A percentile compares a stretch with the other conserved stretches of the same genome.
Conservation (phyloP, 2,113 vertebrate species). For the Erpornis zantholeuca region DNA sequence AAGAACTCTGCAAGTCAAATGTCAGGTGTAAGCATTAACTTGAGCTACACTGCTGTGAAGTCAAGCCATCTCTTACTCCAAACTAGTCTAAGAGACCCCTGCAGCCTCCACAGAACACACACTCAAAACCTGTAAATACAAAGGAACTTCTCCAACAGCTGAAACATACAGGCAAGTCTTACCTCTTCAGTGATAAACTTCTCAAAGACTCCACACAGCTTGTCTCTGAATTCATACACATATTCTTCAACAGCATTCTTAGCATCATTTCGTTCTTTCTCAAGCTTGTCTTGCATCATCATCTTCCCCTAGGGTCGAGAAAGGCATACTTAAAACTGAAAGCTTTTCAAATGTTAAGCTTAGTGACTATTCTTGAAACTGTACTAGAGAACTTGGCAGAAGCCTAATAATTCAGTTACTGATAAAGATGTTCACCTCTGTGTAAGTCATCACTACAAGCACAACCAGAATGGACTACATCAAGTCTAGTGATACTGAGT, state of each 20-base stretch:
- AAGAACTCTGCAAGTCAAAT: background rate
- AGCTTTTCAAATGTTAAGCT: background rate
- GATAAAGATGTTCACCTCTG: background rate
- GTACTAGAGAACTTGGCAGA: background rate
- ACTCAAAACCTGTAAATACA: background rate
- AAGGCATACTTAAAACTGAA: background rate
- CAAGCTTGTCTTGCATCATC: slow-evolving; percentile 93
- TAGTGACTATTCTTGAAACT: background rate
- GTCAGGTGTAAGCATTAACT: background rate
- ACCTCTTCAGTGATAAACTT: slow-evolving; percentile 89
- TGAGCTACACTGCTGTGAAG: background rate
- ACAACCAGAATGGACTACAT: background rate
- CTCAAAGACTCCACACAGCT: slow-evolving; percentile 85
- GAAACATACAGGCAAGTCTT: background rate
- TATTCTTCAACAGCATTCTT: slow-evolving; percentile 96
- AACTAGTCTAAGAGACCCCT: background rate
- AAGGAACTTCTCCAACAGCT: background rate
- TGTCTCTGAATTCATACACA: slow-evolving; percentile 92
- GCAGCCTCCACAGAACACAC: background rate
- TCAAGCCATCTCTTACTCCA: background rate
- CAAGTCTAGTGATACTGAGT: background rate
- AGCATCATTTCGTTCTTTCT: slow-evolving; percentile 93
- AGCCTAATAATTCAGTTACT: background rate
- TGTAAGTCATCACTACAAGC: background rate
- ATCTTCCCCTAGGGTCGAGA: slow-evolving; percentile 81